Base-by-base conservation (phyloP, 2,113 vertebrate species). In the Rhinichthys klamathensis region DNA sequence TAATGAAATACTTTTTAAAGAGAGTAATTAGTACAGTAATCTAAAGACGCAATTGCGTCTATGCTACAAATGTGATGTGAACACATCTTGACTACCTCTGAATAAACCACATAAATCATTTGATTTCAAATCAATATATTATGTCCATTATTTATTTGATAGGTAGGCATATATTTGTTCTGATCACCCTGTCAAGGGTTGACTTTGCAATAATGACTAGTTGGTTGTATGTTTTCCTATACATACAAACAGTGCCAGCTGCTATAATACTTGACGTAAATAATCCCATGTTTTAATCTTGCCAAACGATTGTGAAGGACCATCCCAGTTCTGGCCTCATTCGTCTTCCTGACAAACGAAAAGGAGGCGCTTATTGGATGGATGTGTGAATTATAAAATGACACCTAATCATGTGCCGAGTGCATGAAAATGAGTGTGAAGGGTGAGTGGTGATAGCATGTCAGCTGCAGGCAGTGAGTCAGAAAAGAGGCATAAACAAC, bases 341-440 rank as follows among this genome's bases (percentile, higher is more conserved):
- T 41, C 32, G 25, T 79, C 32, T 60, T 60, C 11, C 23, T 60
- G 54, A 79, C 54, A 79, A 79, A 60, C 4, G 18, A 23, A 25
- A 78, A 60, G 32, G 54, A 78, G 32, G 11, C 1, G 3, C 54
- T 60, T 78, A 58, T 41, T 78, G 32, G 32, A 60, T 60, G 76
- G 30, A 79, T 77, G 32, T 60, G 54, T 79, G 32, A 78, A 60
- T 79, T 60, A 79, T 41, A n/a, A 79, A 41, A 79, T 79, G 30
- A 32, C 54, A 79, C 54, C 76, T 60, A 58, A 60, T 60, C 32
- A 78, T 78, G 54, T n/a, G 54, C 6, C n/a, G 32, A 38, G 54
- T 0, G 30, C 23, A 79, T 79, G 54, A 12, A 58, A 41, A 60
- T 60, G 51, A 70, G 67, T 41, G 67, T 77, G 75, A 77, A 77